Conservation (phyloP, 37 sponge, comb jelly and placozoan species). For the Halichondria panicea region DNA sequence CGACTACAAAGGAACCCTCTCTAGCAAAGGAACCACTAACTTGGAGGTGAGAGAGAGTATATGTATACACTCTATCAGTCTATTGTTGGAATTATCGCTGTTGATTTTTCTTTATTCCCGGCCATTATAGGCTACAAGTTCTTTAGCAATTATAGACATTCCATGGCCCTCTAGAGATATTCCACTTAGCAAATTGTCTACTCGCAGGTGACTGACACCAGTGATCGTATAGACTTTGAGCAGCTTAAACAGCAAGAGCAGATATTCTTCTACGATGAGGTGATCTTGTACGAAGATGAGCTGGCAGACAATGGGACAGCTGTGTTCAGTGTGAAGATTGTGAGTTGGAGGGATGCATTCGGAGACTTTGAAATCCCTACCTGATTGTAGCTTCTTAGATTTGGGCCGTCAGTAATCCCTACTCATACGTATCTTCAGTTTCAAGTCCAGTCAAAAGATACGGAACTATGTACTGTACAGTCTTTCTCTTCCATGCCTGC, state of each 20-base stretch:
- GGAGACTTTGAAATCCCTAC: too few species aligned
- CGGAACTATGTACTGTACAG: not conserved
- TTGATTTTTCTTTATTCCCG: not conserved
- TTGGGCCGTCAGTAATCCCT: not conserved
- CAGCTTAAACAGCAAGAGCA: constrained; percentile 76
- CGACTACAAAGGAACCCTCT: constrained; percentile 63
- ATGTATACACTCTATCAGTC: too few species aligned
- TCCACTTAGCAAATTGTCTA: too few species aligned
- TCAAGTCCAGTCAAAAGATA: not conserved
- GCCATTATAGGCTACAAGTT: too few species aligned
- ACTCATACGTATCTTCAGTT: not conserved
- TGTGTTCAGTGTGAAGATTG: constrained; percentile 80
- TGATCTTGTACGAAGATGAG: constrained; percentile 93
- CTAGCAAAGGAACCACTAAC: not conserved
- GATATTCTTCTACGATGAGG: constrained; percentile 82
- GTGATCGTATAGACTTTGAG: constrained; percentile 75
- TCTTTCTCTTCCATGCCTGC: not conserved
- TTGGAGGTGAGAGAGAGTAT: not conserved
- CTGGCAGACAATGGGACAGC: constrained; percentile 92
- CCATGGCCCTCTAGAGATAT: not conserved
- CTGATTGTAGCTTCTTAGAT: too few species aligned
- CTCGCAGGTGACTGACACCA: constrained; percentile 58
- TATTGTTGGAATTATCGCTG: not conserved
- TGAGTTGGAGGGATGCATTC: too few species aligned
- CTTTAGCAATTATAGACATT: too few species aligned